Evolutionary conservation across 2,888 invertebrate species (phyloP).

Genomic region (Nomada goodeniana): DNA sequence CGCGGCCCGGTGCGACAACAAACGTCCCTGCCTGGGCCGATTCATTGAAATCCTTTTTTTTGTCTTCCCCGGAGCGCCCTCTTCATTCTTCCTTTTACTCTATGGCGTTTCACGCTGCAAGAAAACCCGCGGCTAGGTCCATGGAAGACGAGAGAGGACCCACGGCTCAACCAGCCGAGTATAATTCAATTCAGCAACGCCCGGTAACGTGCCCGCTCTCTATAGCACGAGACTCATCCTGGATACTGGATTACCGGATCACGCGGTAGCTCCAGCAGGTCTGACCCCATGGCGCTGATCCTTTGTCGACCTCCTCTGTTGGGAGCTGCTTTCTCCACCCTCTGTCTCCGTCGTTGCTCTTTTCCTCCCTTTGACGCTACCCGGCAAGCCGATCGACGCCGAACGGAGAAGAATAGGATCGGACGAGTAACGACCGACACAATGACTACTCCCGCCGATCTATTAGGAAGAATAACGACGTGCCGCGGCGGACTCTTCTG

Average conservation of each 20-base stretch:
- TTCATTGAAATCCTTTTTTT: conserved; percentile 65
- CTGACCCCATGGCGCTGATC: conserved; percentile 30
- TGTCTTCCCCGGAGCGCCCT: conserved; percentile 5
- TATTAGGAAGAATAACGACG: conserved; percentile 80
- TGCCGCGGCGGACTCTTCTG: conserved; percentile 57
- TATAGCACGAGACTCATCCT: conserved; percentile 63
- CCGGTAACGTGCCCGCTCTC: conserved; percentile 57
- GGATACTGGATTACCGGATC: conserved; percentile 62
- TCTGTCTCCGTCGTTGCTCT: conserved; percentile 41
- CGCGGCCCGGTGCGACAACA: conserved; percentile 80
- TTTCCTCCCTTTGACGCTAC: conserved; percentile 45
- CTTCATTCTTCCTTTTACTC: conserved; percentile 36
- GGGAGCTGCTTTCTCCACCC: conserved; percentile 26
- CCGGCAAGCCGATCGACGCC: conserved; percentile 21
- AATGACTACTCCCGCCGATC: conserved; percentile 77
- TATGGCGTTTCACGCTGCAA: conserved; percentile 13
- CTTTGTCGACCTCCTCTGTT: conserved; percentile 59
- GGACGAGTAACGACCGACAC: conserved; percentile 69
- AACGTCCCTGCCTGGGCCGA: conserved; percentile 56
- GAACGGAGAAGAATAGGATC: conserved; percentile 46
- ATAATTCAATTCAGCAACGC: conserved; percentile 78
- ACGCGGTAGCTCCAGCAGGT: conserved; percentile 31
- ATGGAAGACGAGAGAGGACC: not conserved
- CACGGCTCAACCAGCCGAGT: conserved; percentile 72
- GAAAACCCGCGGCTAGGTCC: conserved; percentile 24